Percentiles rank a stretch among this genome's conserved stretches.
Evolutionary conservation across 1,140 invertebrate genomes (phyloP).

Genomic region (Diorhabda sublineata): DNA sequence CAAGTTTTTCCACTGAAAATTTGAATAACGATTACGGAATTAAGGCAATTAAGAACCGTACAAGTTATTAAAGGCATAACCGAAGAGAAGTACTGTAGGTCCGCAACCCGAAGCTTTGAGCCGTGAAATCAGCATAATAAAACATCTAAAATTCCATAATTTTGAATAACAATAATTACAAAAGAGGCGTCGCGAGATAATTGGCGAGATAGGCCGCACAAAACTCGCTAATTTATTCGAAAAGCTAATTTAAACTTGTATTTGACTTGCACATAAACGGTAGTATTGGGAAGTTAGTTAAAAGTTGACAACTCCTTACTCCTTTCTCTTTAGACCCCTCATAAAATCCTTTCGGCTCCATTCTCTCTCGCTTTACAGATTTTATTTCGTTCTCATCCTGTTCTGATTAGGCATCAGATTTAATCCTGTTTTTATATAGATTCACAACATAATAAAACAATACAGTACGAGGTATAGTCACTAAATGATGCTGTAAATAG

Average conservation of each 20-base stretch:
- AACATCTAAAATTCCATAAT: slow-evolving; percentile 46
- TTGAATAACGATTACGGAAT: slow-evolving; percentile 32
- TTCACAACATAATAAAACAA: too few relatives aligned
- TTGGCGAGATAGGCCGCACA: slow-evolving; percentile 45
- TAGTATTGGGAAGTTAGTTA: slow-evolving; percentile 45
- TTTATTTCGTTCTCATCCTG: neutral
- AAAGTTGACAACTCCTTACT: slow-evolving; percentile 40
- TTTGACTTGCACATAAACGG: slow-evolving; percentile 47
- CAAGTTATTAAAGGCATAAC: slow-evolving; percentile 34
- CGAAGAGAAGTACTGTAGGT: slow-evolving; percentile 29
- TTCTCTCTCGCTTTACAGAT: slow-evolving; percentile 2
- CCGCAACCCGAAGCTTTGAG: slow-evolving; percentile 34
- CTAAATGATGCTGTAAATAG: too few relatives aligned
- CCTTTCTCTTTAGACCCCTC: slow-evolving; percentile 5
- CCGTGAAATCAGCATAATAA: slow-evolving; percentile 45
- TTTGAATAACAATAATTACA: slow-evolving; percentile 47
- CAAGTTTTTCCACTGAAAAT: slow-evolving; percentile 24
- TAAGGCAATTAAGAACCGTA: slow-evolving; percentile 29
- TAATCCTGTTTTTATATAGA: neutral
- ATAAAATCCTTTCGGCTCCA: neutral
- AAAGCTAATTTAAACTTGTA: slow-evolving; percentile 48
- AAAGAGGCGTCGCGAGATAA: slow-evolving; percentile 43
- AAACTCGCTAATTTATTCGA: slow-evolving; percentile 46
- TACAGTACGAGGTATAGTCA: too few relatives aligned
- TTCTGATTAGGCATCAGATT: slow-evolving; percentile 5